Evolutionary conservation across 2,888 invertebrate species (phyloP), one percentile per base, ranked within the genome.

Genomic region (Encarsia formosa): DNA sequence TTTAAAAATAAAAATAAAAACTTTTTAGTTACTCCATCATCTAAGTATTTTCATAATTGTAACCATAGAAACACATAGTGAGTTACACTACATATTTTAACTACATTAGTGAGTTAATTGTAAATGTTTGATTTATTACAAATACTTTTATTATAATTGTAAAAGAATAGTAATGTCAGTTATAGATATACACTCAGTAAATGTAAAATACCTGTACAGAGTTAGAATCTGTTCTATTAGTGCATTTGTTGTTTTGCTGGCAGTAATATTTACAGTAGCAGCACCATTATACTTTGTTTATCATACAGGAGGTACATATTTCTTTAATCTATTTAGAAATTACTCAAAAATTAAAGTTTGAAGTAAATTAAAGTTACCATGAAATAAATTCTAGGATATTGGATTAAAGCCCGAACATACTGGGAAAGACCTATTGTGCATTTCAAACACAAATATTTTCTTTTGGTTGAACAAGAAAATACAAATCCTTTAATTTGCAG

Each of bases 401-500:
- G 68, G 66, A 46, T 69, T 16, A 62, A 55, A 54, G 68, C 66
- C 63, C 63, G 67, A 41, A 59, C 66, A 29, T 66, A 66, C 35
- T 57, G 66, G 47, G 72, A 73, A 58, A 63, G 55, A 22, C 69
- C 72, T 18, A 54, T 63, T 49, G 60, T 68, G 15, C 62, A 59
- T 48, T 73, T 73, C 29, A 64, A 62, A 31, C 67, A 72, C 39
- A 70, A 68, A 59, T 73, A 73, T 56, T 57, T 57, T 43, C 51
- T 73, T 23, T 49, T 73, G 29, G 44, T 62, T 18, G 70, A 71
- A 44, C 65, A 62, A 47, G 63, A 63, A 24, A 54, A 61, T 43
- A 53, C 61, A 4, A 49, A 54, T 5, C 71, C 71, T 18, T 59
- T 69, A 26, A 57, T 70, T 37, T 73, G 73, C 59, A 66, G 73